phyloP scores from a whole-genome alignment of 2,888 invertebrate species.

The Kryphioiulus occultus region DNA sequence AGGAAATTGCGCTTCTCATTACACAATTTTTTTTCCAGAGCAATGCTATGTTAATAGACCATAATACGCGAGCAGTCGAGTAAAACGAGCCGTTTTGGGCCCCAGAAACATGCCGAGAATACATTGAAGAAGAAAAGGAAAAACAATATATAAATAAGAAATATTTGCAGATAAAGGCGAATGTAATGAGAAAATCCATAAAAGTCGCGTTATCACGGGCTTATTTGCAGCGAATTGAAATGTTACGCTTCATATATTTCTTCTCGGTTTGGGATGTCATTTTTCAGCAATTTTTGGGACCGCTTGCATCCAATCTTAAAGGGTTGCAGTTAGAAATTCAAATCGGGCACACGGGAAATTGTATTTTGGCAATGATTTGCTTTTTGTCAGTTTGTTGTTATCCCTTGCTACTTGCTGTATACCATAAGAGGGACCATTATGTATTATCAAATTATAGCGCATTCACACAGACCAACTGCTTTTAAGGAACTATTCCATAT shows the following conservation, averaged over 20 bases:
- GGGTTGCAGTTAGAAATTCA: no score
- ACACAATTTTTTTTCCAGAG: slow-evolving; percentile 44
- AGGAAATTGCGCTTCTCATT: slow-evolving; percentile 46
- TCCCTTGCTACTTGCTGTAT: no score
- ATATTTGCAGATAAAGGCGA: neutral
- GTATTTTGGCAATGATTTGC: no score
- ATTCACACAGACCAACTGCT: no score
- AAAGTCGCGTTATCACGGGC: neutral
- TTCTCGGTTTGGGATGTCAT: neutral
- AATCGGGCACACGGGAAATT: no score
- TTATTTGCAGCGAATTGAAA: neutral
- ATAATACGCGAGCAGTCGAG: slow-evolving; percentile 32
- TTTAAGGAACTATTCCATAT: no score
- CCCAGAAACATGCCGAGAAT: neutral
- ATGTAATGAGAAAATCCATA: slow-evolving; percentile 21
- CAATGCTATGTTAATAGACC: slow-evolving; percentile 43
- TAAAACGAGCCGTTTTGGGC: slow-evolving; percentile 34
- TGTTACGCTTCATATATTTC: neutral
- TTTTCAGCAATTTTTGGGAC: neutral
- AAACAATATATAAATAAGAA: slow-evolving; percentile 32
- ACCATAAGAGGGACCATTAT: no score
- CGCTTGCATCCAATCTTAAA: neutral
- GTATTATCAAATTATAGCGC: no score
- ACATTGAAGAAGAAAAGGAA: neutral
- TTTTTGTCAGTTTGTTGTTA: no score